phyloP scores from a whole-genome alignment of 2,888 invertebrate species.

The Charanyca ferruginea region DNA sequence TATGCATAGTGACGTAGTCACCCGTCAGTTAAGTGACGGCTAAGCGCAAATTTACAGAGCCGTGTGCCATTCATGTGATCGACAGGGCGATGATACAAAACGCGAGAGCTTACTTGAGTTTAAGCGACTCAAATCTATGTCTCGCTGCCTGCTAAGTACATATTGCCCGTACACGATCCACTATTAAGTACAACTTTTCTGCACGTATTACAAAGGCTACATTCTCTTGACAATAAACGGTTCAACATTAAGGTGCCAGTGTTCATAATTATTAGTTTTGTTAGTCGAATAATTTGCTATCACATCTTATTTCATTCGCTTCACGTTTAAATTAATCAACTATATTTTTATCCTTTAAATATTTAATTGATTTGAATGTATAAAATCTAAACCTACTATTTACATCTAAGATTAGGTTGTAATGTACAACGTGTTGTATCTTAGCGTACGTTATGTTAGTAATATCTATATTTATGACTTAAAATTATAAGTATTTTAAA shows the following conservation, averaged over 20 bases:
- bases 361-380: conserved; percentile 72
- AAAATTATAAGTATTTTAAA: conserved; percentile 85
- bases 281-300: conserved; percentile 70
- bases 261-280: conserved; percentile 74
- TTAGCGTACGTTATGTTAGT: conserved; percentile 80
- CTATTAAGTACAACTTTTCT: conserved; percentile 42
- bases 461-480: conserved; percentile 89
- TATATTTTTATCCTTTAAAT: conserved; percentile 72
- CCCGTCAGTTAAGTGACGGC: conserved; percentile 27
- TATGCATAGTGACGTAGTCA: conserved; percentile 53
- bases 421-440: conserved; percentile 82
- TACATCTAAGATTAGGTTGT: conserved; percentile 85
- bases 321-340: conserved; percentile 69
- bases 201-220: conserved; percentile 34
- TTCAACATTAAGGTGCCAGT: conserved; percentile 80
- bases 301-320: conserved; percentile 70
- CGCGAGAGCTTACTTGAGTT: neutral
- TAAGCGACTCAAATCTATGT: neutral
- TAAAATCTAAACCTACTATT: conserved; percentile 84
- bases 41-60: conserved; percentile 25
- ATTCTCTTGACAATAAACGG: conserved; percentile 73
- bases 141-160: neutral
- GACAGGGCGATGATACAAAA: conserved; percentile 8
- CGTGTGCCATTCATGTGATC: conserved; percentile 45
- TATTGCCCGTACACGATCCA: conserved; percentile 21